Conservation (phyloP, 2,113 vertebrate species). For the Struthio camelus region DNA sequence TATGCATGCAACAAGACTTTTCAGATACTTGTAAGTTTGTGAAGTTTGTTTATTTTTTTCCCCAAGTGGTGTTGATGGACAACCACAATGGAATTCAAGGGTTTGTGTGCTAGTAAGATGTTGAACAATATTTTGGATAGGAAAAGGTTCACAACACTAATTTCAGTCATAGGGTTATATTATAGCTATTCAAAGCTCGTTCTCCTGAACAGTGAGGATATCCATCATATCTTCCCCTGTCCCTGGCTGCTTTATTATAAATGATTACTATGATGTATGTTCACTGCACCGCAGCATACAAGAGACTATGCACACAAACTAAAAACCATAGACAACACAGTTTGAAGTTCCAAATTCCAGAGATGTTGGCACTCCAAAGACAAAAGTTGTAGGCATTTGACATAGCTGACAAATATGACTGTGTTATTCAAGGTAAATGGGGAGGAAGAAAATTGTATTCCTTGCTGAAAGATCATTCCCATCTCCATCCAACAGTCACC, state of each 20-base stretch:
- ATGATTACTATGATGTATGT: not conserved
- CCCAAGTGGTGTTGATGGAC: not conserved
- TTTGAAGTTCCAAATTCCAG: not conserved
- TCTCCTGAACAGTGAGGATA: not conserved
- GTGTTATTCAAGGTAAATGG: not conserved
- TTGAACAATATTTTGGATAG: not conserved
- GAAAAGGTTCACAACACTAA: not conserved
- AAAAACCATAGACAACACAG: not conserved
- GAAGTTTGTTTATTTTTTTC: not conserved
- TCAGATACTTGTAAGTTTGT: not conserved
- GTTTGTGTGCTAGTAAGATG: not conserved
- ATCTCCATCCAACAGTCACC: not conserved
- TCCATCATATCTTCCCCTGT: not conserved
- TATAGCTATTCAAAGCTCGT: not conserved
- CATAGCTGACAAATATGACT: not conserved
- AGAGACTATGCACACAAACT: not conserved
- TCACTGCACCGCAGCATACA: not conserved
- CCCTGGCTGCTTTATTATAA: not conserved
- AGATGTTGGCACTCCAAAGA: not conserved
- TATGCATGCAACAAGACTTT: not conserved
- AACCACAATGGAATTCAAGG: conserved; percentile 10
- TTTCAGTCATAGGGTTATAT: not conserved
- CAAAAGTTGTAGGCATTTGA: not conserved
- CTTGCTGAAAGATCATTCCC: not conserved
- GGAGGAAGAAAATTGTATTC: not conserved